Base-by-base conservation (phyloP, 2,797 vertebrate species). In the Crenichthys baileyi region DNA sequence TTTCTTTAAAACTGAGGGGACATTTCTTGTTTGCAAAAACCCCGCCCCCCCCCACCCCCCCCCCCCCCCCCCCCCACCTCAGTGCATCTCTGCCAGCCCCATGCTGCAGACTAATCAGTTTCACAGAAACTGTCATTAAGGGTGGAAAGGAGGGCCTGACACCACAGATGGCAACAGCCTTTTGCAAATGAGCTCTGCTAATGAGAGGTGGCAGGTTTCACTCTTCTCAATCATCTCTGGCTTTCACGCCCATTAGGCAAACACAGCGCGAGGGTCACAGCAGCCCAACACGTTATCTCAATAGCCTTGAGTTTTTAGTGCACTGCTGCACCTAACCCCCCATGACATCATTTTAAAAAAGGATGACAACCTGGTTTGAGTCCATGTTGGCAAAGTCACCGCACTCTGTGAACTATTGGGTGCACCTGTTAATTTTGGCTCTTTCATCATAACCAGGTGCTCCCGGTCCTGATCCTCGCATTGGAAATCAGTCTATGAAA, bases 141-240 rank as follows among this genome's bases (percentile, higher is more conserved):
- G 85, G 81, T 36, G 76, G 79, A 85, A 87, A 85, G 72, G 77
- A 86, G 83, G 90, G 79, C 80, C 85, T 88, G 89, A 88, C 89
- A 88, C 88, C 91, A 84, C 94, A 95, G 95, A 95, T 95, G 94
- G 92, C 86, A 73, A 85, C 85, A 86, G 77, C 87, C 80, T 91
- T 88, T 90, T 78, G 87, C 86, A 93, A 94, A 95, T 94, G 91
- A 95, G 92, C 84, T 88, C 87, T 92, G 92, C 94, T 91, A 94
- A 93, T 73, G 72, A 83, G 90, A 92, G 90, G 91, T 91, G 85
- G 82, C 90, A 88, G 89, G 90, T 92, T 90, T 95, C 91, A 90
- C 92, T 94, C 92, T 85, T 86, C 81, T 79, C 90, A 81, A 70
- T 87, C 77, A 31, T 65, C 50, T 39, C 77, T 77, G 80, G 78